A percentile compares a stretch with the other conserved stretches of the same genome.
Conservation (phyloP, 2,888 invertebrate genomes). For the Dendrolimus pini region DNA sequence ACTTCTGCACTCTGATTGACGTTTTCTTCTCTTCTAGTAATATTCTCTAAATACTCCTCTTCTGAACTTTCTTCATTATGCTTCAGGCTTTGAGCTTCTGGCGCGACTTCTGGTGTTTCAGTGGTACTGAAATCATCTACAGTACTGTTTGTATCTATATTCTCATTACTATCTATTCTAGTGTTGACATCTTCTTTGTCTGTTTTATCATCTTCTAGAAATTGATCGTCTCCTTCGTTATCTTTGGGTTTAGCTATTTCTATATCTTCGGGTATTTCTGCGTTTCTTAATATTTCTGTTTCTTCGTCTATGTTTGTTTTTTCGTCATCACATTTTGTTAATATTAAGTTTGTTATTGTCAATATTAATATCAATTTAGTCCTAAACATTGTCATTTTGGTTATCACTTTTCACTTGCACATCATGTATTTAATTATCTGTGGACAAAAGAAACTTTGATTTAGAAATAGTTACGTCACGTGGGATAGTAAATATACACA, state of each 20-base stretch:
- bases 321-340: constrained; percentile 11
- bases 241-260: background rate
- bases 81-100: constrained; percentile 2
- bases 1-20: constrained; percentile 1
- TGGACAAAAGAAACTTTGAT: constrained; percentile 8
- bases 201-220: background rate
- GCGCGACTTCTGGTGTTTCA: background rate
- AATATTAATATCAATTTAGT: constrained; percentile 16
- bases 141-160: background rate
- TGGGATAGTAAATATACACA: too few species aligned
- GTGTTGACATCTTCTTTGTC: background rate
- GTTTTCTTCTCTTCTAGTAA: background rate
- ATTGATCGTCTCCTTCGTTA: background rate
- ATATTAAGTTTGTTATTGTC: constrained; percentile 9
- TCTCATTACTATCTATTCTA: background rate
- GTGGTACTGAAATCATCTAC: constrained; percentile 4
- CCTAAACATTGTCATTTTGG: constrained; percentile 19
- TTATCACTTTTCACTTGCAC: constrained; percentile 5
- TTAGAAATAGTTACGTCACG: background rate
- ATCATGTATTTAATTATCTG: constrained; percentile 12
- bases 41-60: background rate
- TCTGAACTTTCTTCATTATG: background rate
- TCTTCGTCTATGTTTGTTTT: constrained; percentile 11
- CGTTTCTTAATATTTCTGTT: background rate
- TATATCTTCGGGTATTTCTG: background rate